Evolutionary conservation across 2,797 vertebrate genomes (phyloP).

Genomic region (Sebastes dallii): DNA sequence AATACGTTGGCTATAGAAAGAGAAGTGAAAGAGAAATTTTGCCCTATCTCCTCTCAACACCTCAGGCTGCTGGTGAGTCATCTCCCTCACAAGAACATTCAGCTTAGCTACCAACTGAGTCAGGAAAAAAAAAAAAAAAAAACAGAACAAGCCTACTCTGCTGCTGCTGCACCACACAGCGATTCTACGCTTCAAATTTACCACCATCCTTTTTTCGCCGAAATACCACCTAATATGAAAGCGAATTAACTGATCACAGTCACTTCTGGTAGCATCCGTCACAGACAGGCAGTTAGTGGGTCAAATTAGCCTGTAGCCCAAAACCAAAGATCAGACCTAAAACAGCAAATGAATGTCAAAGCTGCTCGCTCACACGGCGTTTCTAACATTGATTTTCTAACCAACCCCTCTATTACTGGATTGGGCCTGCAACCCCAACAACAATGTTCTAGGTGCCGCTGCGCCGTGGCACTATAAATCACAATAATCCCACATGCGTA

Average conservation of each 20-base stretch:
- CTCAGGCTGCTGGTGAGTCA: conserved; percentile 81
- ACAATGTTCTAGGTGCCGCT: conserved; percentile 68
- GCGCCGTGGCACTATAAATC: conserved; percentile 69
- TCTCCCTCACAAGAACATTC: conserved; percentile 81
- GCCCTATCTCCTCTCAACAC: conserved; percentile 75
- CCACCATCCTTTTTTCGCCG: conserved; percentile 38
- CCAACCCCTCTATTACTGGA: conserved; percentile 70
- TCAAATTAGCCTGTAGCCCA: conserved; percentile 24
- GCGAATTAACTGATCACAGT: conserved; percentile 33
- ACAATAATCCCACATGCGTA: conserved; percentile 71
- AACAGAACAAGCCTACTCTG: conserved; percentile 52
- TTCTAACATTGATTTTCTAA: conserved; percentile 67
- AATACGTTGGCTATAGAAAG: conserved; percentile 71
- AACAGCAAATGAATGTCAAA: conserved; percentile 45
- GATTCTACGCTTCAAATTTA: conserved; percentile 47
- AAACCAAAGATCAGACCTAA: conserved; percentile 40
- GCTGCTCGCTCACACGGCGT: conserved; percentile 31
- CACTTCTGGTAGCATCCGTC: conserved; percentile 34
- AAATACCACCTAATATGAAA: conserved; percentile 33
- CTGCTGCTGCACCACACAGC: conserved; percentile 55
- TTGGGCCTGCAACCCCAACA: conserved; percentile 61
- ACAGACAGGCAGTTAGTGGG: conserved; percentile 12
- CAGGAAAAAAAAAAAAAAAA: conserved; percentile 51
- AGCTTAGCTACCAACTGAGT: conserved; percentile 78
- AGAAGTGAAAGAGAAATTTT: conserved; percentile 80